phyloP scores from a whole-genome alignment of 2,888 invertebrate species.

The Graphium colonna region DNA sequence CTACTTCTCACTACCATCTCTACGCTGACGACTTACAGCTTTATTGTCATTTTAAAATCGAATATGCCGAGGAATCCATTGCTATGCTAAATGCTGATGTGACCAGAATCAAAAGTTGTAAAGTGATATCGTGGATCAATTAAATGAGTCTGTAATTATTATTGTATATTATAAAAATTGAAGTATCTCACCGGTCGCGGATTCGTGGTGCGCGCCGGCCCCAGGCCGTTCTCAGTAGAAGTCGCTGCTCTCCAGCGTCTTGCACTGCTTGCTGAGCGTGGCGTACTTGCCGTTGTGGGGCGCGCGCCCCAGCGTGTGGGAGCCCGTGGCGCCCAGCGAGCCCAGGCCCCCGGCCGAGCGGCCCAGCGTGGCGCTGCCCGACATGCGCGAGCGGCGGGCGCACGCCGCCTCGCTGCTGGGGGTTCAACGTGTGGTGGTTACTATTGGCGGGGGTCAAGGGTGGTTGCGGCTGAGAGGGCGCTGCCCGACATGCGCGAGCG shows the following conservation, averaged over 20 bases:
- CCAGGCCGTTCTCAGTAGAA: conserved; percentile 95
- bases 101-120: too few relatives aligned
- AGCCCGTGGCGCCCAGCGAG: conserved; percentile 62
- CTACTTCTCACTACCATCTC: too few relatives aligned
- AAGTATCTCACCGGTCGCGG: conserved; percentile 35
- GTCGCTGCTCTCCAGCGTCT: conserved; percentile 95
- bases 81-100: too few relatives aligned
- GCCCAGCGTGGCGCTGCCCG: conserved; percentile 59
- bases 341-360: conserved; percentile 47
- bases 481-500: conserved; percentile 67
- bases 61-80: too few relatives aligned
- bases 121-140: too few relatives aligned
- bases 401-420: conserved; percentile 12
- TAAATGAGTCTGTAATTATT: too few relatives aligned
- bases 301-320: conserved; percentile 85
- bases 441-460: too few relatives aligned
- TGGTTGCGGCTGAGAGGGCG: conserved; percentile 46
- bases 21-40: too few relatives aligned
- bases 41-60: too few relatives aligned
- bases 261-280: conserved; percentile 97
- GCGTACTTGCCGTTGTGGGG: conserved; percentile 94
- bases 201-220: conserved; percentile 64
- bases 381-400: conserved; percentile 61
- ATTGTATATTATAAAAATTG: too few relatives aligned
- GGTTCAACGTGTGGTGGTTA: background rate